Evolutionary conservation across 2,797 vertebrate species (phyloP).

Genomic region (Manis crassicaudata): DNA sequence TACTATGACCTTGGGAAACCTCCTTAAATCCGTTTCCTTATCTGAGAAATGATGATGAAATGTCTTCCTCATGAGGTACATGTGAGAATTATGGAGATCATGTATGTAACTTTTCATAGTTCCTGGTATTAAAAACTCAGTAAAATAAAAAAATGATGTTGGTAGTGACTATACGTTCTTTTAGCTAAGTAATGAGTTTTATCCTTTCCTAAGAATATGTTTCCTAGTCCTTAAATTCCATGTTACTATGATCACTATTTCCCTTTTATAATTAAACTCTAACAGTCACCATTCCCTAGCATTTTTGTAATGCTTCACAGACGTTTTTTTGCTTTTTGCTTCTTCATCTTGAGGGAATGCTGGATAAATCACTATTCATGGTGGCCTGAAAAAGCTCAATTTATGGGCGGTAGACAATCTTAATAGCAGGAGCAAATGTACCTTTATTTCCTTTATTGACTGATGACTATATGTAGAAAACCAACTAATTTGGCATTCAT

Average conservation of each 20-base stretch:
- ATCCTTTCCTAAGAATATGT: not conserved
- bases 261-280: not conserved
- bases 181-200: not conserved
- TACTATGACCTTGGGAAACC: not conserved
- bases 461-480: not conserved
- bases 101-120: not conserved
- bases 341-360: not conserved
- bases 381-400: not conserved
- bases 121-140: constrained; percentile 10
- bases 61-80: not conserved
- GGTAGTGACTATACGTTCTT: not conserved
- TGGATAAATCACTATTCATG: not conserved
- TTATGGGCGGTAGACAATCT: not conserved
- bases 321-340: not conserved
- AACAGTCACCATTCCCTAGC: not conserved
- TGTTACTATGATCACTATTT: not conserved
- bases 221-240: not conserved
- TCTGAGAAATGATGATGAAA: not conserved
- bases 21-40: not conserved
- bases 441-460: constrained; percentile 16
- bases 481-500: not conserved
- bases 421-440: not conserved
- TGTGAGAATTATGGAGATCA: not conserved
- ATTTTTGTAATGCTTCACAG: not conserved
- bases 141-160: not conserved